Evolutionary conservation across 1,140 invertebrate species (phyloP).

Genomic region (Sesamia nonagrioides): DNA sequence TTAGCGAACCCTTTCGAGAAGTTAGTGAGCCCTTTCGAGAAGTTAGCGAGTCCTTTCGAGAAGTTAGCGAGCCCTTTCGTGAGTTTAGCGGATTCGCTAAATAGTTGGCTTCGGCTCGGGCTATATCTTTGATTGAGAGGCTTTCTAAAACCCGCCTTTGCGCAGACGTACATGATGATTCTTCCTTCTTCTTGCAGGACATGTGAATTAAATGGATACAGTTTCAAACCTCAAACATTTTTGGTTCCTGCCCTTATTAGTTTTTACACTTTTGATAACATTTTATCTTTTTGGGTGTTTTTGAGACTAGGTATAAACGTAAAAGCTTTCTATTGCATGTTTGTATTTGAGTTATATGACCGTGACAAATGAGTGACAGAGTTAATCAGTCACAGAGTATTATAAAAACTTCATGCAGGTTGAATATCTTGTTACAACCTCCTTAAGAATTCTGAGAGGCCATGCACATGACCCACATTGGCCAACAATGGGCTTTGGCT

Average conservation of each 20-base stretch:
- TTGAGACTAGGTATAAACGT: no score
- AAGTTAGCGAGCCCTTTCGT: no score
- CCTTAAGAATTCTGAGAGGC: neutral
- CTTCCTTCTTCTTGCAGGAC: neutral
- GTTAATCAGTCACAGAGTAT: neutral
- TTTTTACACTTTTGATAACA: neutral
- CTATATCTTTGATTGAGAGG: neutral
- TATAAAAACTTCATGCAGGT: neutral
- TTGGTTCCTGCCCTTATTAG: neutral
- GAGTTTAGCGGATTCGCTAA: no score
- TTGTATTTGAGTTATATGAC: neutral
- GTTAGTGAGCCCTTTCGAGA: no score
- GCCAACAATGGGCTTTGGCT: no score
- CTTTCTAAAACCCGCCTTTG: neutral
- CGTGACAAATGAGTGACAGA: neutral
- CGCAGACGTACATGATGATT: neutral
- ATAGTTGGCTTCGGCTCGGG: neutral
- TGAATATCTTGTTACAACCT: neutral
- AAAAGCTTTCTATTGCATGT: no score
- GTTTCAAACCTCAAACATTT: neutral
- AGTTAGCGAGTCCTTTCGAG: no score
- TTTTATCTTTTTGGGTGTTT: neutral
- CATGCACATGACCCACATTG: no score
- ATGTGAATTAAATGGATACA: neutral
- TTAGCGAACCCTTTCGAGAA: no score